Percentiles rank a stretch among this genome's conserved stretches.
Evolutionary conservation across 1,140 invertebrate genomes (phyloP).

Genomic region (Drosophila albomicans): DNA sequence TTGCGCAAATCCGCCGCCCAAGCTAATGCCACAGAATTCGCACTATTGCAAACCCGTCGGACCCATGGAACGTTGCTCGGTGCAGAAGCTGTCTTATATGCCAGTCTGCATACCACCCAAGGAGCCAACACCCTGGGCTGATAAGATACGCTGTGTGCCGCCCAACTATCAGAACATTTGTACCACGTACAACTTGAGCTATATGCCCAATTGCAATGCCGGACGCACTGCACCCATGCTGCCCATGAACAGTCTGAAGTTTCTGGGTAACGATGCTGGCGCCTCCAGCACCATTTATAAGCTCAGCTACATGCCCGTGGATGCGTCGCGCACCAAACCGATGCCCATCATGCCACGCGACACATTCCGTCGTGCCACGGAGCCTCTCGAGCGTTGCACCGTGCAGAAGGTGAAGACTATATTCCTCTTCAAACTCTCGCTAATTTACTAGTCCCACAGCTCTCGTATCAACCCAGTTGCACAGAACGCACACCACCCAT

Average conservation of each 20-base stretch:
- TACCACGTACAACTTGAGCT: conserved; percentile 83
- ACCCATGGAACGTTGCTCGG: conserved; percentile 84
- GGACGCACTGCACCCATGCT: conserved; percentile 84
- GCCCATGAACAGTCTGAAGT: conserved; percentile 71
- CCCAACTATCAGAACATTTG: conserved; percentile 75
- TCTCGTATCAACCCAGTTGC: conserved; percentile 86
- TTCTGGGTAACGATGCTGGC: conserved; percentile 62
- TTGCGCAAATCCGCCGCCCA: conserved; percentile 79
- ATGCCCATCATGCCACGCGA: conserved; percentile 84
- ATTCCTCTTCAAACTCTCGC: background rate
- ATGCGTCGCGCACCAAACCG: conserved; percentile 74
- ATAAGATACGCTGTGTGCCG: conserved; percentile 71
- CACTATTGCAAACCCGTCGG: conserved; percentile 84
- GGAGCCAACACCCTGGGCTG: conserved; percentile 86
- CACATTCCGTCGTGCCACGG: conserved; percentile 83
- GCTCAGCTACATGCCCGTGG: conserved; percentile 86
- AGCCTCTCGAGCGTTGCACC: conserved; percentile 84
- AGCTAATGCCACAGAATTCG: conserved; percentile 80
- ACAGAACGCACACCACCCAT: conserved; percentile 84
- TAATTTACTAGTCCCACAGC: conserved; percentile 60
- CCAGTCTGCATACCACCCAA: conserved; percentile 86
- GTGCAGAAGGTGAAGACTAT: conserved; percentile 86
- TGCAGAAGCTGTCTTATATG: conserved; percentile 87
- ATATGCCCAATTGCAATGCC: conserved; percentile 85
- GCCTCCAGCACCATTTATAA: conserved; percentile 85